Conservation (phyloP, 2,888 invertebrate species). For the Cataglyphis rosenhaueri region DNA sequence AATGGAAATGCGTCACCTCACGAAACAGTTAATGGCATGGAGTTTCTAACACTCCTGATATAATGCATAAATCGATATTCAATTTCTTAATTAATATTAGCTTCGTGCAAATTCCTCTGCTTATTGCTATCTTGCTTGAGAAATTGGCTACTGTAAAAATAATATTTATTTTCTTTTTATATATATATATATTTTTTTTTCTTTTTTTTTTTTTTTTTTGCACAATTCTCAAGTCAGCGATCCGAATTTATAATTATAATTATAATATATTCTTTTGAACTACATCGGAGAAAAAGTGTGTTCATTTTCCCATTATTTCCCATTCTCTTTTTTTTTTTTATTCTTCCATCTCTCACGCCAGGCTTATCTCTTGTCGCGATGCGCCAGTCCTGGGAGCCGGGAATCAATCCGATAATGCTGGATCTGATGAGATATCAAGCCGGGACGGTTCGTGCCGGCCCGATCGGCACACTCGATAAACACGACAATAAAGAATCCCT, state of each 20-base stretch:
- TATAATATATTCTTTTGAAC: background rate
- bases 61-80: background rate
- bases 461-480: constrained; percentile 60
- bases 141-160: background rate
- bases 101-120: no score
- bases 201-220: background rate
- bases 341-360: constrained; percentile 11
- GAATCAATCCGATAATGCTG: constrained; percentile 61
- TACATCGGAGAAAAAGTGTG: background rate
- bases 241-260: background rate
- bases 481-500: constrained; percentile 65
- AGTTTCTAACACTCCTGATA: background rate
- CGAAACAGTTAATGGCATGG: background rate
- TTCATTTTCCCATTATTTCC: background rate
- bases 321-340: background rate
- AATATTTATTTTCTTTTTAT: background rate
- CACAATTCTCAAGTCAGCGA: background rate
- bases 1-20: constrained; percentile 20
- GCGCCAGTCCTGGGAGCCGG: constrained; percentile 23
- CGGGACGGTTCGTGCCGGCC: constrained; percentile 55
- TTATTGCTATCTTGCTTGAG: background rate
- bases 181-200: no score
- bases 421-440: constrained; percentile 62
- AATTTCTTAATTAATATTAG: background rate
- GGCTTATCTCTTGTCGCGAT: constrained; percentile 34